A percentile compares a stretch with the other conserved stretches of the same genome.
Conservation (phyloP, 2,888 invertebrate genomes). For the Pseudococcus jackbeardsleyi region DNA sequence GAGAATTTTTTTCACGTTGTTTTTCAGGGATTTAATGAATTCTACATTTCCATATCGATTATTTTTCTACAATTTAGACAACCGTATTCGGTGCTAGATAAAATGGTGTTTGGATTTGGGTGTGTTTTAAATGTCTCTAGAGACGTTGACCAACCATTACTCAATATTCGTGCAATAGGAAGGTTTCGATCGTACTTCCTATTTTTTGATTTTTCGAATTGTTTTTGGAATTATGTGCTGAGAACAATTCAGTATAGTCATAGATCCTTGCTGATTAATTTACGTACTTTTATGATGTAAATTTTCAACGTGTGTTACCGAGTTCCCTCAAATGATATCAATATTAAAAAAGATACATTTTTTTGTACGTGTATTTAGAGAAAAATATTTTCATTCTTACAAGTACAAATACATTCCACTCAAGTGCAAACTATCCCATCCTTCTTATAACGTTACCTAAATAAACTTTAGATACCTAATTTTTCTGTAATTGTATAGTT, state of each 20-base stretch:
- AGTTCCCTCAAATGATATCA: background rate
- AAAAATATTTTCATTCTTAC: background rate
- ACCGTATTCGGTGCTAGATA: background rate
- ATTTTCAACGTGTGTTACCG: background rate
- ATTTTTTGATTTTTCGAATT: background rate
- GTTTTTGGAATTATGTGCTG: background rate
- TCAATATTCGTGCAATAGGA: background rate
- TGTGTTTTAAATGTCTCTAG: background rate
- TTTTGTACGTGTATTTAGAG: background rate
- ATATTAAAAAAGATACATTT: background rate
- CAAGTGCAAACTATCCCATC: background rate
- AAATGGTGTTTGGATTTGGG: background rate
- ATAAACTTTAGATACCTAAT: background rate
- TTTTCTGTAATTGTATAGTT: background rate
- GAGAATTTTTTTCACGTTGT: background rate
- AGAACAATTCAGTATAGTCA: background rate
- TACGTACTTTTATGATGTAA: background rate
- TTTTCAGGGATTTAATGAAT: background rate
- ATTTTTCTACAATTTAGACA: background rate
- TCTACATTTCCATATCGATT: background rate
- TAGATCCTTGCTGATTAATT: background rate
- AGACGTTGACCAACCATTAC: background rate
- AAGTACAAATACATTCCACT: background rate
- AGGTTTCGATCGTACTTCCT: background rate
- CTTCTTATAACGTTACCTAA: background rate